Conservation (phyloP, 1,140 invertebrate genomes). For the Drosophila lini region DNA sequence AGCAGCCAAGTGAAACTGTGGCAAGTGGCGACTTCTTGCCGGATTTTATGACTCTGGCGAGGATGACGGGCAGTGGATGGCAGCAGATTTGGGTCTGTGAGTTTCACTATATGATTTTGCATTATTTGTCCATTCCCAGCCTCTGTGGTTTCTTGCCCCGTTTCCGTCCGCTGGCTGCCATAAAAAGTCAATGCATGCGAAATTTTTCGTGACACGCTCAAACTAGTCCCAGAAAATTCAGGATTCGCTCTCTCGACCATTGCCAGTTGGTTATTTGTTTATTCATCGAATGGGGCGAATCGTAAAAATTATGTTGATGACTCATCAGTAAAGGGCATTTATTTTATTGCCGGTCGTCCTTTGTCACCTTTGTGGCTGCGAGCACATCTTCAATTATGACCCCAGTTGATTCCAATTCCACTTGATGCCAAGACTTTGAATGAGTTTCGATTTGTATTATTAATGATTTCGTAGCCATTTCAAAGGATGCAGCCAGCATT, state of each 20-base stretch:
- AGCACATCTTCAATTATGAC: conserved; percentile 58
- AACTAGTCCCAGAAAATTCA: conserved; percentile 50
- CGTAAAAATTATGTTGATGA: conserved; percentile 84
- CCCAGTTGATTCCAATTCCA: conserved; percentile 60
- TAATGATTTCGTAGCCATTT: conserved; percentile 52
- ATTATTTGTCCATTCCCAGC: conserved; percentile 66
- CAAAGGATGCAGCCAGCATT: conserved; percentile 1
- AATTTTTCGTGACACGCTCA: conserved; percentile 77
- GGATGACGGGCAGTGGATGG: conserved; percentile 9
- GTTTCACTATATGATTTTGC: conserved; percentile 81
- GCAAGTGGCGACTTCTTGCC: conserved; percentile 77
- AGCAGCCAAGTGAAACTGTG: conserved; percentile 76
- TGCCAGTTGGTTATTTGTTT: conserved; percentile 74
- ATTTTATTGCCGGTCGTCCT: conserved; percentile 72
- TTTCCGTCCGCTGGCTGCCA: conserved; percentile 39
- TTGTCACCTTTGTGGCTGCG: conserved; percentile 57
- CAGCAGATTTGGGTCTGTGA: conserved; percentile 26
- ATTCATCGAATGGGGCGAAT: conserved; percentile 76
- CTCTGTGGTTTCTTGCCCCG: conserved; percentile 21
- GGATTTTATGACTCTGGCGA: conserved; percentile 75
- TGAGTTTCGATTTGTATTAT: conserved; percentile 80
- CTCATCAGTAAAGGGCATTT: conserved; percentile 83
- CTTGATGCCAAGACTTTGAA: conserved; percentile 66
- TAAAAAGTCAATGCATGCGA: conserved; percentile 84
- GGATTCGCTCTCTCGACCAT: conserved; percentile 30